Conservation (phyloP, 2,113 vertebrate species). For the Circaetus cinerascens region DNA sequence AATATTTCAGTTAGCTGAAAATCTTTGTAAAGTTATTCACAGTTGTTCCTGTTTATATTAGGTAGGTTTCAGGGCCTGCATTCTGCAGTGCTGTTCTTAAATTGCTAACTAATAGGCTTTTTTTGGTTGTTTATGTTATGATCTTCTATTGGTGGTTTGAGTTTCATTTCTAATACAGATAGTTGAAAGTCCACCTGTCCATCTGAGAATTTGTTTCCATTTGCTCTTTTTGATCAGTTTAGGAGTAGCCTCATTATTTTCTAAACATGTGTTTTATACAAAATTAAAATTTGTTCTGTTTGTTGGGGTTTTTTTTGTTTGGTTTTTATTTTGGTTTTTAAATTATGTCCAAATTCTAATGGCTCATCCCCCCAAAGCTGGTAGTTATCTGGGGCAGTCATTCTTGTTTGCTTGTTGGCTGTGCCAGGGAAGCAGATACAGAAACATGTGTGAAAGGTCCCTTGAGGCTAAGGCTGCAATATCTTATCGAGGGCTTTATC, state of each 20-base stretch:
- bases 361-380: background rate
- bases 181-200: fast-evolving
- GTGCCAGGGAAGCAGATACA: background rate
- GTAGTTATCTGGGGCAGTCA: background rate
- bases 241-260: background rate
- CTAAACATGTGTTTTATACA: background rate
- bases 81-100: background rate
- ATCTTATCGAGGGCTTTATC: background rate
- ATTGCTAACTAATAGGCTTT: background rate
- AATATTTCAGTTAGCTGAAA: background rate
- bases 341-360: background rate
- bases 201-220: background rate
- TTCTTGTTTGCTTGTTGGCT: background rate
- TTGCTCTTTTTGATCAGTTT: background rate
- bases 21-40: background rate
- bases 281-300: background rate
- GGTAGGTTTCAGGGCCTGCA: background rate
- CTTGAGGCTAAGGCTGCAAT: background rate
- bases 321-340: background rate
- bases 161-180: background rate
- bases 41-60: background rate
- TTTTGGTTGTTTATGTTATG: background rate
- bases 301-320: background rate
- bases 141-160: background rate
- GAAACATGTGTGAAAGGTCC: background rate